phyloP scores from a whole-genome alignment of 92 coral and sea anemone species.

The Palythoa caribaeorum region DNA sequence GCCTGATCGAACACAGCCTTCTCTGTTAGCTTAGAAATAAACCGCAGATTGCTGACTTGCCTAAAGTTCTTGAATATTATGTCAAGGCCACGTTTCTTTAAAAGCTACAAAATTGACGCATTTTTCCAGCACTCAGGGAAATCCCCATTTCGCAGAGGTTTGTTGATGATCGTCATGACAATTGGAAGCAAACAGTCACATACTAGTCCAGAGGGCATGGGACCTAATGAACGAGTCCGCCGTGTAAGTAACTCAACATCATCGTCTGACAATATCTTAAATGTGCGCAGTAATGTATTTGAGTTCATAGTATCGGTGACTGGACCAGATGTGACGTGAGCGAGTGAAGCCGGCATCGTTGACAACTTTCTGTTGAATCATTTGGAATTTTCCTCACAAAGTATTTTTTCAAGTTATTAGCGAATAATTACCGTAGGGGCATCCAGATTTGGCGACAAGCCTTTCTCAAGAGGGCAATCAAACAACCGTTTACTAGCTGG shows the following conservation, averaged over 20 bases:
- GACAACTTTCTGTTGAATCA: too few species aligned
- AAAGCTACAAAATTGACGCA: background rate
- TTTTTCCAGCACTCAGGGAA: background rate
- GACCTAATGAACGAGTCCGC: background rate
- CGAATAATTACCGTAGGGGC: too few species aligned
- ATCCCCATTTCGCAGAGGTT: background rate
- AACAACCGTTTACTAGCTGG: too few species aligned
- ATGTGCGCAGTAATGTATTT: too few species aligned
- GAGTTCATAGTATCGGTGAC: too few species aligned
- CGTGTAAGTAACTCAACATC: background rate
- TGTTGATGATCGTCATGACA: background rate
- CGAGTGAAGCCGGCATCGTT: too few species aligned
- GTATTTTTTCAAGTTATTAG: too few species aligned
- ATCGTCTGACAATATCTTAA: background rate
- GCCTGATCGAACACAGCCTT: background rate
- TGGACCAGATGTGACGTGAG: too few species aligned
- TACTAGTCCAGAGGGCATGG: background rate
- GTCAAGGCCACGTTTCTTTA: background rate
- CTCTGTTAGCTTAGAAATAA: background rate
- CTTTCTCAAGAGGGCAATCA: too few species aligned
- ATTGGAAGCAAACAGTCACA: background rate
- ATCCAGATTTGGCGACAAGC: too few species aligned
- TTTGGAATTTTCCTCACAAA: too few species aligned
- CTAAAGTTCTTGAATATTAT: background rate
- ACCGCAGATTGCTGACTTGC: background rate